Evolutionary conservation across 2,888 invertebrate species (phyloP).

Genomic region (Mallateleia sp.): DNA sequence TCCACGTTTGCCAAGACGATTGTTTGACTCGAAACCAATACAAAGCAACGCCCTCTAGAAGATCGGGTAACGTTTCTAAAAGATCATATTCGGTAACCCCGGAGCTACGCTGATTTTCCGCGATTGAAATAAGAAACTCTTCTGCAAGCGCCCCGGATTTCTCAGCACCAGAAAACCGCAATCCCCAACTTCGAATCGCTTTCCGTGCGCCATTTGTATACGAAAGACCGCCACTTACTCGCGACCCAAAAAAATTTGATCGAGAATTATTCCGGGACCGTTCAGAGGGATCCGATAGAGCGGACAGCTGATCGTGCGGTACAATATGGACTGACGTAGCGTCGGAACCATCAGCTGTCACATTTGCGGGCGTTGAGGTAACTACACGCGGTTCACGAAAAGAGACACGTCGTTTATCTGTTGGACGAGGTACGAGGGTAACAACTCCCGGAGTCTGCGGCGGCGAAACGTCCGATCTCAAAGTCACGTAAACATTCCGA

Average conservation of each 20-base stretch:
- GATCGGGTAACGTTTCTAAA: not conserved
- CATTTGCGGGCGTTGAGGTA: not conserved
- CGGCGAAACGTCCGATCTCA: too few species aligned
- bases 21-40: slow-evolving; percentile 22
- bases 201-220: not conserved
- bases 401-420: not conserved
- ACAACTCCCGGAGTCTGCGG: too few species aligned
- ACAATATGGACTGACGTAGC: not conserved
- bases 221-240: too few species aligned
- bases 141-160: not conserved
- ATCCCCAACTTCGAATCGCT: not conserved
- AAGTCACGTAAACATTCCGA: not conserved
- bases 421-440: too few species aligned
- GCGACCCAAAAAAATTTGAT: too few species aligned
- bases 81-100: not conserved
- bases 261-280: not conserved
- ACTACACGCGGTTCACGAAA: not conserved
- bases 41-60: not conserved
- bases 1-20: not conserved
- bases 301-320: too few species aligned
- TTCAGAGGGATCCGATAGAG: too few species aligned
- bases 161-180: not conserved
- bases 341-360: too few species aligned
- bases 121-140: not conserved
- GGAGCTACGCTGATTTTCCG: not conserved